Evolutionary conservation across 2,797 vertebrate genomes (phyloP).

Genomic region (Parauchenoglanis ngamensis): DNA sequence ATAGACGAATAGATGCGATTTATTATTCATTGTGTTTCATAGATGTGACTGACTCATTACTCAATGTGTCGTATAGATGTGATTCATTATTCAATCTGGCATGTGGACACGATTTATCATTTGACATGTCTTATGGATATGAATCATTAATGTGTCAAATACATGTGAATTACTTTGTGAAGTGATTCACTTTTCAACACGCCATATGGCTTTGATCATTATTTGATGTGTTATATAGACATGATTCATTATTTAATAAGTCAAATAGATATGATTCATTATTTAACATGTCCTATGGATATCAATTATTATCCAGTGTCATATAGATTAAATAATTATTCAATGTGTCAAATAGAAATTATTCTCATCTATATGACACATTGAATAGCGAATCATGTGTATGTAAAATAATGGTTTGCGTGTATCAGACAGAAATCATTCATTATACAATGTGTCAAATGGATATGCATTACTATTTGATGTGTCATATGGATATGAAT

Average conservation of each 20-base stretch:
- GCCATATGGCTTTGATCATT: background rate
- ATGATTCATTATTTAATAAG: background rate
- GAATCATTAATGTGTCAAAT: background rate
- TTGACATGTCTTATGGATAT: background rate
- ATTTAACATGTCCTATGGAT: background rate
- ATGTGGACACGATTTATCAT: background rate
- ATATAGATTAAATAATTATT: background rate
- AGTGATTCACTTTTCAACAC: background rate
- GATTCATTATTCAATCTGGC: background rate
- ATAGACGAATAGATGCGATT: background rate
- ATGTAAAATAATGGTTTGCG: background rate
- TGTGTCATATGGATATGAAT: background rate
- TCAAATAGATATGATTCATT: background rate
- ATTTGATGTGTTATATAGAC: background rate
- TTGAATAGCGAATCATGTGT: background rate
- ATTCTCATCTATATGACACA: background rate
- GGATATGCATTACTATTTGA: background rate
- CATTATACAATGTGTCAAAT: background rate
- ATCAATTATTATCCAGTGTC: background rate
- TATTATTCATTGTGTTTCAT: background rate
- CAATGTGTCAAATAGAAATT: background rate
- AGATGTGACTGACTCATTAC: background rate
- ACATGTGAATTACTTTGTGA: background rate
- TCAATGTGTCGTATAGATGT: background rate
- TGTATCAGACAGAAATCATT: background rate